These are phyloP conservation scores for Plebejus argus DNA, from an alignment of 2,888 invertebrate genomes.

Conservation along the genomic window DNA sequence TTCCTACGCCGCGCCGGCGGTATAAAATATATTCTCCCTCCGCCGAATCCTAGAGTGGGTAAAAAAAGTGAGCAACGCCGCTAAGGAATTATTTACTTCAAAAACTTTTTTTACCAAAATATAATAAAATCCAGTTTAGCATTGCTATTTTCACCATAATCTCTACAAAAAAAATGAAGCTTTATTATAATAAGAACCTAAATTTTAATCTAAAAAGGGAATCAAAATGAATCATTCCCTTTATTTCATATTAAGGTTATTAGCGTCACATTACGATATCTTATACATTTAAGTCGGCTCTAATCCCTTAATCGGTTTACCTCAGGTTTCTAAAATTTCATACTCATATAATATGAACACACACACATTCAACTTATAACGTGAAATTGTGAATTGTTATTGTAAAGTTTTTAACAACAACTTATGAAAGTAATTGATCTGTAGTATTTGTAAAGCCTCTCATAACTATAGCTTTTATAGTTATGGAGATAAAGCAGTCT, in stretches of 20 bases:
- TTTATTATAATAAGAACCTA: background rate
- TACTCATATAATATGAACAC: background rate
- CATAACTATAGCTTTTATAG: too few relatives aligned
- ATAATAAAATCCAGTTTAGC: background rate
- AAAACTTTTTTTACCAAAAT: background rate
- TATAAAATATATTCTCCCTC: too few relatives aligned
- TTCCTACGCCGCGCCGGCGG: too few relatives aligned
- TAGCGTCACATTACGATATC: conserved; percentile 2
- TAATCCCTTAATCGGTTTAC: conserved; percentile 12
- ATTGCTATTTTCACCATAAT: background rate
- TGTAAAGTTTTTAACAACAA: too few relatives aligned
- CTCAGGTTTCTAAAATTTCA: background rate
- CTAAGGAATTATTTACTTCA: background rate
- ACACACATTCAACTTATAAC: too few relatives aligned
- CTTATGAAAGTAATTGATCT: too few relatives aligned
- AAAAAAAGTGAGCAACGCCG: background rate
- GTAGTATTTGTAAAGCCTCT: too few relatives aligned
- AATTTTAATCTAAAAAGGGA: background rate
- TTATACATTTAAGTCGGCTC: background rate
- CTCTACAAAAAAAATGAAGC: background rate
- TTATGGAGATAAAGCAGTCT: background rate
- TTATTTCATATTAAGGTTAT: conserved; percentile 10
- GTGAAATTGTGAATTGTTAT: too few relatives aligned
- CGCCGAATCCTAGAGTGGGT: too few relatives aligned
- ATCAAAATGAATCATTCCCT: background rate